These are phyloP conservation scores for Bubalus kerabau DNA, from an alignment of 2,113 vertebrate genomes.

Conservation along the genomic window DNA sequence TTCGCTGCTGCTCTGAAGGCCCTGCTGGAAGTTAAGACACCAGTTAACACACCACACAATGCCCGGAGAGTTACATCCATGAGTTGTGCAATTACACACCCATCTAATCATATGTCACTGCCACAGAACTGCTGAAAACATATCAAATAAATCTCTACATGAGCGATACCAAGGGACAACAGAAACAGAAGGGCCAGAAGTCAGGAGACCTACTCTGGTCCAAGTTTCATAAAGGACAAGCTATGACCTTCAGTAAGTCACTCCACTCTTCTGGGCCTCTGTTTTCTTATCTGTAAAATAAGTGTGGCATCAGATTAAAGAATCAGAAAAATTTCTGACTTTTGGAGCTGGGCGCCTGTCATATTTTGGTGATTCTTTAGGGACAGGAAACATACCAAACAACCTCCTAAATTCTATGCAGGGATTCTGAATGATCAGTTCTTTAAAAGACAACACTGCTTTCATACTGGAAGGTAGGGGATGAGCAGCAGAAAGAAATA, in stretches of 20 bases:
- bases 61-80: not conserved
- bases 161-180: not conserved
- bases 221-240: constrained; percentile 31
- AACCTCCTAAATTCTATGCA: not conserved
- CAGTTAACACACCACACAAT: not conserved
- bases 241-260: constrained; percentile 4
- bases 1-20: not conserved
- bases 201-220: not conserved
- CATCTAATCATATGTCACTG: not conserved
- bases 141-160: constrained; percentile 17
- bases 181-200: not conserved
- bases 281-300: constrained; percentile 6
- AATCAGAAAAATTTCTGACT: not conserved
- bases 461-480: not conserved
- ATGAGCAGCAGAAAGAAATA: not conserved
- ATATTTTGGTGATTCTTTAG: not conserved
- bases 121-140: not conserved
- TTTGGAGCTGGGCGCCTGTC: not conserved
- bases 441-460: constrained; percentile 15
- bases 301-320: not conserved
- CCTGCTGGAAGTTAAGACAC: not conserved
- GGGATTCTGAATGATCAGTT: not conserved
- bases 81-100: not conserved
- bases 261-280: not conserved
- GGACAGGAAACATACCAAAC: not conserved